Evolutionary conservation across 2,888 invertebrate species (phyloP).

Genomic region (Drosophila atroscutellata): DNA sequence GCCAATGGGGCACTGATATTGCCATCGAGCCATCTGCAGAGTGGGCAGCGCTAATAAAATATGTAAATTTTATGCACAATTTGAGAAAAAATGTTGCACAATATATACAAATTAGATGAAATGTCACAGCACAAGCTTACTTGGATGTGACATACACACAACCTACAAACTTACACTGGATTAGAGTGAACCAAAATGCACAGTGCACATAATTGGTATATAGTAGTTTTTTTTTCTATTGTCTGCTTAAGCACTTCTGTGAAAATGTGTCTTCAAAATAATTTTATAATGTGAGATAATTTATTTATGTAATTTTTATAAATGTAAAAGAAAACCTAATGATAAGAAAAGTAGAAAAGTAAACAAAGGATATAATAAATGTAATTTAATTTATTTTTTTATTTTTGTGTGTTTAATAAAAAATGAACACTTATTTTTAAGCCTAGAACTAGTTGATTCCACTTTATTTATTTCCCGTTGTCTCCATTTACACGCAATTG

Average conservation of each 20-base stretch:
- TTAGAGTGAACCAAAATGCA: slow-evolving; percentile 44
- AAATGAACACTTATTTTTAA: neutral
- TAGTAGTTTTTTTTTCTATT: too few relatives aligned
- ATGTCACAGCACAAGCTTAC: slow-evolving; percentile 39
- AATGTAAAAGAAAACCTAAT: too few relatives aligned
- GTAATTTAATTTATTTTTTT: too few relatives aligned
- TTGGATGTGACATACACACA: neutral
- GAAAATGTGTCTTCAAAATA: too few relatives aligned
- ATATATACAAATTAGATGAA: slow-evolving; percentile 80
- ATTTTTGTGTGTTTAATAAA: neutral
- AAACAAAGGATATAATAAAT: too few relatives aligned
- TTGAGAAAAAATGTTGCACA: slow-evolving; percentile 59
- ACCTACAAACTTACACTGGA: neutral
- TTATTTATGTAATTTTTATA: too few relatives aligned
- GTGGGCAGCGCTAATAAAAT: slow-evolving; percentile 63
- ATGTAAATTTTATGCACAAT: slow-evolving; percentile 76
- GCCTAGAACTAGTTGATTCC: neutral
- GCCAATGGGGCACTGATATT: slow-evolving; percentile 6
- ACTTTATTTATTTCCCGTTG: neutral
- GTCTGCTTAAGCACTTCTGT: too few relatives aligned
- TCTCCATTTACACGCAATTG: slow-evolving; percentile 17
- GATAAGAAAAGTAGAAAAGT: neutral
- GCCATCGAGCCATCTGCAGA: slow-evolving; percentile 9
- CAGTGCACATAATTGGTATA: neutral
- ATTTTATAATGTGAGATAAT: too few relatives aligned